Percentiles rank a stretch among this genome's conserved stretches.
Conservation (phyloP, 2,797 vertebrate genomes). For the Geotrypetes seraphini region DNA sequence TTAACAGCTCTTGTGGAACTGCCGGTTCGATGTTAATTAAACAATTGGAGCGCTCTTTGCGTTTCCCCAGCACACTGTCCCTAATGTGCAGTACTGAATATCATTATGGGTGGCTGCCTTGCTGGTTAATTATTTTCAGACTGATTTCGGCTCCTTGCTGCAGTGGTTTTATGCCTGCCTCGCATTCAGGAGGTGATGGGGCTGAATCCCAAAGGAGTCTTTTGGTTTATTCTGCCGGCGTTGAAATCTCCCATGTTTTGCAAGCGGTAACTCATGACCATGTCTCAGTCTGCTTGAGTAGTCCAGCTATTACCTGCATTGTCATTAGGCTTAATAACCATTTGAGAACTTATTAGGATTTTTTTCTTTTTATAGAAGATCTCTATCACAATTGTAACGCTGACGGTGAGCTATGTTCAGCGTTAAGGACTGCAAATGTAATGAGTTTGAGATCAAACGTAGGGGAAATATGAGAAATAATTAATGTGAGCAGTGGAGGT, state of each 20-base stretch:
- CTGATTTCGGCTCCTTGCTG: conserved; percentile 53
- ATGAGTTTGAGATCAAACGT: conserved; percentile 37
- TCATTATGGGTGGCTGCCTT: conserved; percentile 72
- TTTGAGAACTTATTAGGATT: conserved; percentile 46
- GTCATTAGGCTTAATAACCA: conserved; percentile 36
- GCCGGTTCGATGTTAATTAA: conserved; percentile 71
- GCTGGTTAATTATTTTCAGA: conserved; percentile 73
- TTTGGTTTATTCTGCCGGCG: conserved; percentile 45
- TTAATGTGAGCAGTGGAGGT: no score
- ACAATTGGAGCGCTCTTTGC: conserved; percentile 62
- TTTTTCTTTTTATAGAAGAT: conserved; percentile 33
- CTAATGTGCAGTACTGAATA: conserved; percentile 67
- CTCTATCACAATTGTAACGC: conserved; percentile 40
- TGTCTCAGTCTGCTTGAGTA: conserved; percentile 42
- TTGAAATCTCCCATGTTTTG: conserved; percentile 48
- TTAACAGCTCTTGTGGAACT: conserved; percentile 69
- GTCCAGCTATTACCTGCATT: conserved; percentile 40
- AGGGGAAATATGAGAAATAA: conserved; percentile 7
- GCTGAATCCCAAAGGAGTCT: conserved; percentile 44
- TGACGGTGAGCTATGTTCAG: conserved; percentile 42
- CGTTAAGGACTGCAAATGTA: conserved; percentile 41
- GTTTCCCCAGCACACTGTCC: conserved; percentile 64
- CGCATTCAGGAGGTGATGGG: conserved; percentile 60
- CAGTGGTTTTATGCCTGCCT: conserved; percentile 63
- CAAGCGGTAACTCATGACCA: conserved; percentile 45